A percentile compares a stretch with the other conserved stretches of the same genome.
Evolutionary conservation across 2,113 vertebrate species (phyloP).

Genomic region (Azemiops feae): DNA sequence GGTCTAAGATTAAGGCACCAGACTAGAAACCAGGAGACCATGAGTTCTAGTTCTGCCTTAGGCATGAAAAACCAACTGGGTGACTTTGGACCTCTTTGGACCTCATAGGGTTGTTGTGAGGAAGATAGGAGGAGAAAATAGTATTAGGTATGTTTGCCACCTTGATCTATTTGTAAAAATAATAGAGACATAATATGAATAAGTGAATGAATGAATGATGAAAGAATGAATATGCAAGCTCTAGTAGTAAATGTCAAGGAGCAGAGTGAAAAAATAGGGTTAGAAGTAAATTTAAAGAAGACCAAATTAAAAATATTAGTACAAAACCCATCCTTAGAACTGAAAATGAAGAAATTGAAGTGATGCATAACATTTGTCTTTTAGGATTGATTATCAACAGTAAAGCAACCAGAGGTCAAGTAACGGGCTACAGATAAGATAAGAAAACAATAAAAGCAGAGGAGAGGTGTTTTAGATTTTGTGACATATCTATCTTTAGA

Average conservation of each 20-base stretch:
- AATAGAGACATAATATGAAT: neutral
- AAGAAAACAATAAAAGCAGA: neutral
- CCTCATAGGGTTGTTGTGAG: neutral
- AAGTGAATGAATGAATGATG: neutral
- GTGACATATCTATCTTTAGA: neutral
- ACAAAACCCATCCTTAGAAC: neutral
- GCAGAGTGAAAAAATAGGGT: neutral
- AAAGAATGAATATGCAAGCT: neutral
- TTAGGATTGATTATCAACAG: neutral
- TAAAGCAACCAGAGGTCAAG: neutral
- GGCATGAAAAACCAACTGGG: neutral
- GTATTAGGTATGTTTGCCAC: neutral
- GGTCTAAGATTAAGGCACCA: neutral
- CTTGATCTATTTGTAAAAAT: neutral
- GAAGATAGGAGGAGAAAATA: neutral
- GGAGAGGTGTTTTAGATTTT: neutral
- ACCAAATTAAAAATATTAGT: neutral
- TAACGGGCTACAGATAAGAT: neutral
- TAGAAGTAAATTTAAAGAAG: neutral
- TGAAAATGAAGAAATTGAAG: neutral
- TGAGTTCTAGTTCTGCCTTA: neutral
- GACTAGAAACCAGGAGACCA: neutral
- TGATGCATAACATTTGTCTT: neutral
- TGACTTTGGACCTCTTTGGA: neutral
- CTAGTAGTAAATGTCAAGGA: neutral